Evolutionary conservation across 2,888 invertebrate genomes (phyloP).

Genomic region (Therioaphis trifolii): DNA sequence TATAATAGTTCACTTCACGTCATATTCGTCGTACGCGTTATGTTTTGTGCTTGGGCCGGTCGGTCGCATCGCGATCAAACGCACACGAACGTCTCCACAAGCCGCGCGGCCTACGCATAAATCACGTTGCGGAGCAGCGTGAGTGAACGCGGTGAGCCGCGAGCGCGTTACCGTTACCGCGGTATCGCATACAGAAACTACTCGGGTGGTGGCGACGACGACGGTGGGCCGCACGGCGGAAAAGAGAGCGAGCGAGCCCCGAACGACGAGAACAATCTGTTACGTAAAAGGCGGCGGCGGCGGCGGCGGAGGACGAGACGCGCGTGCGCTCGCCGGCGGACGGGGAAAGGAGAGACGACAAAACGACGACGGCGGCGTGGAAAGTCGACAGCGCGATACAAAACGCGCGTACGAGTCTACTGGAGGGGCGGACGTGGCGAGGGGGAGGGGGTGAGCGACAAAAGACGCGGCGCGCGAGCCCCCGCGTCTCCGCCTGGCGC

Average conservation of each 20-base stretch:
- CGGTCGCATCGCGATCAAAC: background rate
- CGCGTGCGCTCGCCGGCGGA: background rate
- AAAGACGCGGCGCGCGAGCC: constrained; percentile 18
- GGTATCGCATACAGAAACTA: background rate
- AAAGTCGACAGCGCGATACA: constrained; percentile 1
- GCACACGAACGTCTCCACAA: background rate
- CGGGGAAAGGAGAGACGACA: constrained; percentile 16
- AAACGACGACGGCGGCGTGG: constrained; percentile 23
- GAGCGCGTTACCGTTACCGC: background rate
- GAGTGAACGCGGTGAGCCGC: no score
- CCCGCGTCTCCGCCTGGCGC: background rate
- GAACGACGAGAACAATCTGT: constrained; percentile 5
- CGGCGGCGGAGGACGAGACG: background rate
- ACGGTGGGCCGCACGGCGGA: rapidly evolving
- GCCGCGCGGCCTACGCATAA: background rate
- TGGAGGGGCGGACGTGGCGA: background rate
- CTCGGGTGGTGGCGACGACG: no score
- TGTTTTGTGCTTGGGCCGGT: background rate
- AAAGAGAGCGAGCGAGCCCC: background rate
- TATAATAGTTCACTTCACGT: background rate
- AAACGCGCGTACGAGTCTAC: constrained; percentile 23
- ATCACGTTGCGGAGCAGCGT: no score
- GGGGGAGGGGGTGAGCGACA: background rate
- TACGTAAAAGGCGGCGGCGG: background rate
- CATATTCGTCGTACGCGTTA: background rate